phyloP scores from a whole-genome alignment of 2,797 vertebrate genomes.

The Sebastiscus albofasciatus region DNA sequence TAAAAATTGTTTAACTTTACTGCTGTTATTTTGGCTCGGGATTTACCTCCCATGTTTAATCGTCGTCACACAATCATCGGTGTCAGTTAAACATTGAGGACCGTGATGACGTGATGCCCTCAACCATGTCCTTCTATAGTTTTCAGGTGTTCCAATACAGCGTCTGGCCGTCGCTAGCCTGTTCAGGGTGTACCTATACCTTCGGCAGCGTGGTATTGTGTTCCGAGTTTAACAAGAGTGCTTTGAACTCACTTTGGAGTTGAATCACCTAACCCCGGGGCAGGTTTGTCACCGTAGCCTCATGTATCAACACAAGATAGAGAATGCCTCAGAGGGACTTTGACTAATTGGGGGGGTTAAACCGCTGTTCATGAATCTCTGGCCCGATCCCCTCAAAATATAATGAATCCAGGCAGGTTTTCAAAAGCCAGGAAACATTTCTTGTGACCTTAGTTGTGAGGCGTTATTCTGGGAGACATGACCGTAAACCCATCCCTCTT shows the following conservation, averaged over 20 bases:
- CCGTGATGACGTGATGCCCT: slow-evolving; percentile 55
- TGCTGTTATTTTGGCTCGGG: not conserved
- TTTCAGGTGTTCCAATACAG: slow-evolving; percentile 59
- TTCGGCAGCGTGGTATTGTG: slow-evolving; percentile 74
- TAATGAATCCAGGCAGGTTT: slow-evolving; percentile 81
- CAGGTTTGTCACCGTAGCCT: slow-evolving; percentile 79
- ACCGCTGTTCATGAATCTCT: slow-evolving; percentile 81
- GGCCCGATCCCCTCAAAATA: slow-evolving; percentile 81
- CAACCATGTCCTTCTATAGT: slow-evolving; percentile 51
- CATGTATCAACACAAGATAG: slow-evolving; percentile 83
- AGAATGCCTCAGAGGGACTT: slow-evolving; percentile 83
- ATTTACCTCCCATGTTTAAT: slow-evolving; percentile 31
- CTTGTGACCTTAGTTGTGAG: slow-evolving; percentile 78
- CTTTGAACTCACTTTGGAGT: slow-evolving; percentile 86
- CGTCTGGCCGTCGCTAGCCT: slow-evolving; percentile 50
- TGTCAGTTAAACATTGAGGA: slow-evolving; percentile 58
- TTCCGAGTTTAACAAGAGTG: slow-evolving; percentile 84
- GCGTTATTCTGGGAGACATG: slow-evolving; percentile 78
- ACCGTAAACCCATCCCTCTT: slow-evolving; percentile 86
- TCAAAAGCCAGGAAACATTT: slow-evolving; percentile 82
- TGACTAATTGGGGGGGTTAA: slow-evolving; percentile 87
- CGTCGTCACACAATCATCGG: slow-evolving; percentile 17
- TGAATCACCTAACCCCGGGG: slow-evolving; percentile 79
- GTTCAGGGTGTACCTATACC: slow-evolving; percentile 66
- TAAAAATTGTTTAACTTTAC: not conserved